Evolutionary conservation across 2,113 vertebrate genomes (phyloP), one percentile per base, ranked within the genome.

Genomic region (Rhabdornis inornatus): DNA sequence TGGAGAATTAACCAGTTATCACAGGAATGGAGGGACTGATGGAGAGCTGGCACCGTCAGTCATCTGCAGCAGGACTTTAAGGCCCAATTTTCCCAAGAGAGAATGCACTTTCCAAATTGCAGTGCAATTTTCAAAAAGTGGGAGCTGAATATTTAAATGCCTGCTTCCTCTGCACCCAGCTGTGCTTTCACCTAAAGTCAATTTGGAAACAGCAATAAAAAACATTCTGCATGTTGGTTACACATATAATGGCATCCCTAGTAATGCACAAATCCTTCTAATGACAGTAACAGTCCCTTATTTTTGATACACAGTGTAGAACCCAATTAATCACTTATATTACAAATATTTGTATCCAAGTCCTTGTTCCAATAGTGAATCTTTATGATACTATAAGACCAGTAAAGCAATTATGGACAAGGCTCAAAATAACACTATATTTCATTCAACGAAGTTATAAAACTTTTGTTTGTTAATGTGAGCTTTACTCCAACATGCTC

Each of bases 101-200:
- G 92, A 98, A 95, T 94, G 96, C 91, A 89, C 96, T 98, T 97
- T 97, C 77, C 83, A 97, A 96, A 97, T 95, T 96, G 94, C 95
- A 96, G 89, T 91, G 91, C 93, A 96, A 94, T 97, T 95, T 96
- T 97, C 94, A 96, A 96, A 97, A 97, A 97, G 91, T 96, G 77
- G 89, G 90, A 94, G 78, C 69, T 92, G 94, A 94, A 94, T 96
- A 93, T 96, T 96, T 97, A 97, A 96, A 97, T 75, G 84, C 82
- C 84, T 85, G 75, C 81, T 95, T 94, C 95, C 90, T 92, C 89
- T 0, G 24, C 80, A 89, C 89, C 93, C 94, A 92, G 94, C 96
- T 92, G 95, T 78, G 93, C 91, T 87, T 79, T 90, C 87, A 92
- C 94, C 95, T 94, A 90, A 97, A 91, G 94, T 94, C 91, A 83